A percentile compares a stretch with the other conserved stretches of the same genome.
phyloP scores from a whole-genome alignment of 2,113 vertebrate species.

The Lophura nycthemera region DNA sequence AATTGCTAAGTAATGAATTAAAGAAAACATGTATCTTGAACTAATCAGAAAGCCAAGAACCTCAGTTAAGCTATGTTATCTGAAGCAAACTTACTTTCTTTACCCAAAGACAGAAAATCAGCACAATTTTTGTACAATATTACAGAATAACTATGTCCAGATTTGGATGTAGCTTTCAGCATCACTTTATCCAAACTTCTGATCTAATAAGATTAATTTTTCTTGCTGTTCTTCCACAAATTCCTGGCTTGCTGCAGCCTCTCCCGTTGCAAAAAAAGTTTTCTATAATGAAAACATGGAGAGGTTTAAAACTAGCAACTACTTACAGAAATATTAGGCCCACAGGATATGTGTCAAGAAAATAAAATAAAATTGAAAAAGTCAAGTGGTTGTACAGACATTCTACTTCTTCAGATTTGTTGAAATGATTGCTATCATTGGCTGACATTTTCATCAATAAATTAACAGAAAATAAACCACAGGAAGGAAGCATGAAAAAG shows the following conservation, averaged over 20 bases:
- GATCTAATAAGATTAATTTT: not conserved
- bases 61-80: not conserved
- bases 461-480: not conserved
- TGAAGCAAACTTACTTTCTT: not conserved
- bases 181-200: not conserved
- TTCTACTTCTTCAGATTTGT: not conserved
- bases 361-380: not conserved
- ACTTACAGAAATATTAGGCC: not conserved
- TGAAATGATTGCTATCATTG: not conserved
- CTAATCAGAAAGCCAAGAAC: not conserved
- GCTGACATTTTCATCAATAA: not conserved
- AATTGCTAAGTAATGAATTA: conserved; percentile 5
- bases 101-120: not conserved
- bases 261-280: not conserved
- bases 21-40: not conserved
- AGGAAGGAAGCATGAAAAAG: not conserved
- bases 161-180: not conserved
- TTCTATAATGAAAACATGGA: not conserved
- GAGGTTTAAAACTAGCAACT: not conserved
- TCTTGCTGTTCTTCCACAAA: not conserved
- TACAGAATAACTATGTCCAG: not conserved
- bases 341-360: not conserved
- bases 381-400: not conserved
- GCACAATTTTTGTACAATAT: not conserved
- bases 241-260: not conserved